Evolutionary conservation across 23 tunicate genomes (phyloP).

Genomic region (Ascidia mentula): DNA sequence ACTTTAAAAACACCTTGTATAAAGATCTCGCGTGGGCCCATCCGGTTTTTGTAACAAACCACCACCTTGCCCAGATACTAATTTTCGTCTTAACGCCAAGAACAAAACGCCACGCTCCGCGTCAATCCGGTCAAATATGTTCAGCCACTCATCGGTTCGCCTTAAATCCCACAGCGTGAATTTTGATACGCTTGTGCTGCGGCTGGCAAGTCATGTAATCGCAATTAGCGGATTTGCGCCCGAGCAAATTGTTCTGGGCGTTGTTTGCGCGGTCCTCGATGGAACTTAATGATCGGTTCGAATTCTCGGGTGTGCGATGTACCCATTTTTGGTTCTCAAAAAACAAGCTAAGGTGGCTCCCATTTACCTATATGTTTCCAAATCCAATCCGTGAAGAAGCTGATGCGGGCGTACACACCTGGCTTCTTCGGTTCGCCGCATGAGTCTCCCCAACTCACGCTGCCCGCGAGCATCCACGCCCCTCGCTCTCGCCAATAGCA

Average conservation of each 20-base stretch:
- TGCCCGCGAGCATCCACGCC: constrained; percentile 56
- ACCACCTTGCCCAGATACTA: background rate
- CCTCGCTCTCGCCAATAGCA: constrained; percentile 27
- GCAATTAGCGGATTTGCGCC: background rate
- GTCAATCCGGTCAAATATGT: background rate
- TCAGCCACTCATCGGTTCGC: background rate
- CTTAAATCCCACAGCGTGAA: background rate
- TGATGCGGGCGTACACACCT: constrained; percentile 70
- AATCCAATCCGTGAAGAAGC: constrained; percentile 61
- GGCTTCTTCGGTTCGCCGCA: constrained; percentile 66
- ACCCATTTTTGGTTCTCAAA: background rate
- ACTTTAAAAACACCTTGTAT: background rate
- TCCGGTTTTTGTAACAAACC: constrained; percentile 8
- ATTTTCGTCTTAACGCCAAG: background rate
- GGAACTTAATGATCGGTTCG: background rate
- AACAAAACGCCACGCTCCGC: background rate
- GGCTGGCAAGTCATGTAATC: background rate
- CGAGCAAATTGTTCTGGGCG: constrained; percentile 5
- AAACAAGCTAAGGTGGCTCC: background rate
- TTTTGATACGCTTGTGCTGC: background rate
- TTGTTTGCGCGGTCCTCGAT: constrained; percentile 3
- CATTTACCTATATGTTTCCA: constrained; percentile 53
- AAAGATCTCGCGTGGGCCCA: background rate
- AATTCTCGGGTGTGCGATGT: too few relatives aligned
- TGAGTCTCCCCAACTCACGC: constrained; percentile 72